Evolutionary conservation across 2,113 vertebrate genomes (phyloP).

Genomic region (Helogale parvula): DNA sequence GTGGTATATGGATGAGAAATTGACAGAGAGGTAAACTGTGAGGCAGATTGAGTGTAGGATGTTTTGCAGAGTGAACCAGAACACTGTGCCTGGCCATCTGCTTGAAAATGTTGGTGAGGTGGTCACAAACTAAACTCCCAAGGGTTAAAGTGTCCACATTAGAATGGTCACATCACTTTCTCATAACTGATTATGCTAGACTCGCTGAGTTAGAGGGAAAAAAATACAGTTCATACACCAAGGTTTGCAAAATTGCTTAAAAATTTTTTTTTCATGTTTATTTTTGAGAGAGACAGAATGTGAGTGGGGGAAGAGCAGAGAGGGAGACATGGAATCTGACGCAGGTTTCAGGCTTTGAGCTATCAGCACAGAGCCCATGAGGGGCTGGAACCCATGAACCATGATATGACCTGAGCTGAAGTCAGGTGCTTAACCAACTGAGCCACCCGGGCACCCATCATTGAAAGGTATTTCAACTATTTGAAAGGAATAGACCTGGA

Average conservation of each 20-base stretch:
- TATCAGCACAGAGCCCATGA: too few relatives aligned
- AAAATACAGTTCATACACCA: background rate
- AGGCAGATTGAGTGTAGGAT: conserved; percentile 69
- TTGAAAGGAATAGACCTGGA: background rate
- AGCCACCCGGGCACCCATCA: too few relatives aligned
- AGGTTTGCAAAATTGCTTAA: background rate
- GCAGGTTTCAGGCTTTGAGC: too few relatives aligned
- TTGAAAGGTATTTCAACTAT: background rate
- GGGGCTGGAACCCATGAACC: too few relatives aligned
- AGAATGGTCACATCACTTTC: background rate
- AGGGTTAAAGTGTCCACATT: background rate
- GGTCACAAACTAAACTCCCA: background rate
- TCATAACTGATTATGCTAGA: background rate
- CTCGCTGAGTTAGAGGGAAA: background rate
- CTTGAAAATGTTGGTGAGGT: conserved; percentile 49
- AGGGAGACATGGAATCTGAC: too few relatives aligned
- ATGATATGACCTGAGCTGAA: too few relatives aligned
- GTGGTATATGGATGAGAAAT: background rate
- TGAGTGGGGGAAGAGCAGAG: too few relatives aligned
- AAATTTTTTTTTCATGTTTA: background rate
- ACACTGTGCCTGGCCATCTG: conserved; percentile 54
- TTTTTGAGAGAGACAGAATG: too few relatives aligned
- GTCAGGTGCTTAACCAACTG: too few relatives aligned
- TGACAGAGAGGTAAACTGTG: conserved; percentile 5
- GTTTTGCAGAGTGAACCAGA: conserved; percentile 33